Evolutionary conservation across 2,113 vertebrate genomes (phyloP), one percentile per base, ranked within the genome.

Genomic region (Astur gentilis): DNA sequence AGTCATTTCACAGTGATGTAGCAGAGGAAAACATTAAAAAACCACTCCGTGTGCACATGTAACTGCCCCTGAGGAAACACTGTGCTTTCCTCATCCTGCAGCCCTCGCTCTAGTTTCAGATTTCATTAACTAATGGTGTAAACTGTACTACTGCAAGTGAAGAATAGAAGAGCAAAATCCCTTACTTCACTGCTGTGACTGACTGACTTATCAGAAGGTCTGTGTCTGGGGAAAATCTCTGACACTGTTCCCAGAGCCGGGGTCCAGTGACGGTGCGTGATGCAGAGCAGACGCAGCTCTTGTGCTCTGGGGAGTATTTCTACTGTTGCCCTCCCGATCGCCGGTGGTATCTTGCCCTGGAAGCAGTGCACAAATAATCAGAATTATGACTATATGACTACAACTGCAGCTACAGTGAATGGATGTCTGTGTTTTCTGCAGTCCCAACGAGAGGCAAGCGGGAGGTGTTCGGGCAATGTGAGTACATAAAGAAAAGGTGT

Each of bases 31-130:
- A 15, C 22, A 1, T 6, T 2, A 1, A 6, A 61, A 89, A 89
- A 10, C 0, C 27, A 5, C 45, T 27, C 32, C 0, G 3, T 4
- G 40, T 16, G 69, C 55, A 5, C 6, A 1, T 4, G 10, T 7
- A 19, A 1, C 44, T 15, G 58, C 18, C 57, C 34, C 26, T 1
- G 36, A 40, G 71, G 26, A 65, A 66, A n/a, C 2, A 3, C 31
- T 3, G 21, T 16, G 69, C 73, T 71, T 15, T 26, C 87, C 44
- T 34, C 31, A 1, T 19, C 6, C 80, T n/a, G 66, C 67, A 75
- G 64, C 60, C 19, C 38, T 38, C 18, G 1, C 40, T 38, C 26
- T 0, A 21, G 13, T 4, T 60, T 29, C 45, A 10, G n/a, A 7
- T 64, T n/a, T 25, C 79, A 13, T 67, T 14, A 14, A 18, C 5